Evolutionary conservation across 2,113 vertebrate genomes (phyloP), one percentile per base, ranked within the genome.

Genomic region (Silurus glanis): DNA sequence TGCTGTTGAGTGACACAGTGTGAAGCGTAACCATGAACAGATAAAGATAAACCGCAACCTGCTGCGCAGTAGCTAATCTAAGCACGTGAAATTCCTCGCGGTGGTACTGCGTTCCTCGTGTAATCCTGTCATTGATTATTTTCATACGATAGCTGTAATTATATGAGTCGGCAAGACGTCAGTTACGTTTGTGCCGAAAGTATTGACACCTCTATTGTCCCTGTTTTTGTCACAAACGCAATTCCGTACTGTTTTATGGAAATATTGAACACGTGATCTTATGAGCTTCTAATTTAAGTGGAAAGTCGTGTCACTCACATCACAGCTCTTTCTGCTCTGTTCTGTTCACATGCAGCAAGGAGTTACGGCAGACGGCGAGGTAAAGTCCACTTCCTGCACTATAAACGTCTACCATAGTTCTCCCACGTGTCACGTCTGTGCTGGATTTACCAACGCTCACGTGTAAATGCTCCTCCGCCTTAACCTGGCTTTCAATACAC

Each of bases 301-400:
- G 7, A 17, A 69, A 74, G 2, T 71, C 10, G 62, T 71, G 49
- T 80, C n/a, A 13, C 51, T 58, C 82, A 16, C 61, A 62, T 90
- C 83, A 84, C 49, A 87, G 89, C 69, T 92, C 66, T 85, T 80
- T 96, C 88, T 80, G 89, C 94, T 97, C 93, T 97, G 93, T 95
- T 97, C 96, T 96, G 95, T 96, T 96, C 94, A 96, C 97, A 98
- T 95, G 98, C 98, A 99, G 98, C 98, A 80, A 97, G 97, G 96
- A 97, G 97, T 96, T 99, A 96, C 97, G 97, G 98, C 95, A 96
- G 98, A 97, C 98, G 97, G 95, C 96, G 98, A 99, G 98, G 98
- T 99, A 99, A 99, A 95, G 91, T 86, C 91, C 80, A 87, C 92
- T 95, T 96, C 91, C 90, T 93, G 88, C 82, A n/a, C 82, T 21